Conservation (phyloP, 2,113 vertebrate species). For the Tiliqua scincoides region DNA sequence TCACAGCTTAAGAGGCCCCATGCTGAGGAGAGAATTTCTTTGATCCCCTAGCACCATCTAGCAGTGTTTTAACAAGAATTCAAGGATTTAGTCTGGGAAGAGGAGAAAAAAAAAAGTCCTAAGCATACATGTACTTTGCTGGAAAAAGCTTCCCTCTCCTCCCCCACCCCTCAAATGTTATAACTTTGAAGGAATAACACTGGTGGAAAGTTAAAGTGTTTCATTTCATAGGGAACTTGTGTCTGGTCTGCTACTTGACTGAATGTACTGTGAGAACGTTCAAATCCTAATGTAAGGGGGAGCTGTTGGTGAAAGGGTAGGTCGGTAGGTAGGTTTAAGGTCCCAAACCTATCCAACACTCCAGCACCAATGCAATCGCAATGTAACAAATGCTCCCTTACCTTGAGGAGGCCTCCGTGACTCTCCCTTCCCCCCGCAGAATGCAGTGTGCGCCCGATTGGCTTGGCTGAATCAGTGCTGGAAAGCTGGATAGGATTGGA, state of each 20-base stretch:
- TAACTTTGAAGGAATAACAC: slow-evolving; percentile 54
- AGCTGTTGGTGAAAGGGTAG: no score
- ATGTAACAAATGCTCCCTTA: no score
- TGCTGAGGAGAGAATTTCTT: slow-evolving; percentile 68
- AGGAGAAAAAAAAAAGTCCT: slow-evolving; percentile 9
- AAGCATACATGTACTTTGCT: background rate
- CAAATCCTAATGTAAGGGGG: background rate
- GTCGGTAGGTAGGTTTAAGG: no score
- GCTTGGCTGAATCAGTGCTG: no score
- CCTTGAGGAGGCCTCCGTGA: no score
- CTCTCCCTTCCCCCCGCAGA: no score
- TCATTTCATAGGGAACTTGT: background rate
- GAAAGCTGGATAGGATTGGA: no score
- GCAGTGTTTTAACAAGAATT: slow-evolving; percentile 33
- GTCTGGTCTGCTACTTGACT: slow-evolving; percentile 11
- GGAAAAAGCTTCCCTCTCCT: background rate
- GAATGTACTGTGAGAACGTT: background rate
- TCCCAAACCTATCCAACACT: no score
- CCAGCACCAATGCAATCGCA: no score
- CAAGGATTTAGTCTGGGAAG: slow-evolving; percentile 28
- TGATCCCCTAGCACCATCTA: slow-evolving; percentile 57
- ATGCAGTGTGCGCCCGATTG: no score
- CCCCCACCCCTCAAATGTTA: slow-evolving; percentile 68
- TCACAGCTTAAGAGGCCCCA: slow-evolving; percentile 59
- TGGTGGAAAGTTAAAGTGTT: slow-evolving; percentile 25